These are phyloP conservation scores for Caerostris extrusa DNA, from an alignment of 1,140 invertebrate species.

Conservation along the genomic window DNA sequence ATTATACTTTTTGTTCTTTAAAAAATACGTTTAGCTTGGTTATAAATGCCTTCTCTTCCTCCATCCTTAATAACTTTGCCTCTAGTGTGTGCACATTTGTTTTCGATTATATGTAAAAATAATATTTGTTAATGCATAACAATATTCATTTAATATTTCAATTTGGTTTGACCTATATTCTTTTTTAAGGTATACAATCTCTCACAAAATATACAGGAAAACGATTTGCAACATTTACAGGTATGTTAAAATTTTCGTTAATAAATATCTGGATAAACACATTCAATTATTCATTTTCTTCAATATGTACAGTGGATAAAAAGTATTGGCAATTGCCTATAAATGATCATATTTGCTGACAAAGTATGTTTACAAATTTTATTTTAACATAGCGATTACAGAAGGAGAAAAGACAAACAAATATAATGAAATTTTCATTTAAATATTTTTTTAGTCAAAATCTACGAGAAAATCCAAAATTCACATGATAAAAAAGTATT, in stretches of 20 bases:
- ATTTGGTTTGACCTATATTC: not conserved
- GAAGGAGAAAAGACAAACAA: too few relatives aligned
- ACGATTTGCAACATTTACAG: conserved; percentile 83
- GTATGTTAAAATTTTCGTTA: conserved; percentile 37
- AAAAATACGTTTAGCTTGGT: not conserved
- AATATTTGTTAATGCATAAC: not conserved
- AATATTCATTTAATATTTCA: not conserved
- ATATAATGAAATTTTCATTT: too few relatives aligned
- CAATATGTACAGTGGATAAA: too few relatives aligned
- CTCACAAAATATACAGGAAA: conserved; percentile 83
- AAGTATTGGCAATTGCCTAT: too few relatives aligned
- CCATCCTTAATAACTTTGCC: not conserved
- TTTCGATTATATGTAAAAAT: not conserved
- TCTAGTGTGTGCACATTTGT: not conserved
- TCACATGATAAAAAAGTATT: too few relatives aligned
- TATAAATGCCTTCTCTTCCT: not conserved
- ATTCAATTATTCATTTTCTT: not conserved
- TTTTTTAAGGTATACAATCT: conserved; percentile 83
- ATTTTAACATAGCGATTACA: too few relatives aligned
- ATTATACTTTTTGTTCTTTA: not conserved
- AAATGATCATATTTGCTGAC: too few relatives aligned
- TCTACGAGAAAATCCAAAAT: too few relatives aligned
- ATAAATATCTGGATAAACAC: too few relatives aligned
- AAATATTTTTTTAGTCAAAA: too few relatives aligned
- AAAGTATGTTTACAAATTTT: too few relatives aligned